Evolutionary conservation across 2,888 invertebrate species (phyloP), one percentile per base, ranked within the genome.

Genomic region (Galerucella pusilla): DNA sequence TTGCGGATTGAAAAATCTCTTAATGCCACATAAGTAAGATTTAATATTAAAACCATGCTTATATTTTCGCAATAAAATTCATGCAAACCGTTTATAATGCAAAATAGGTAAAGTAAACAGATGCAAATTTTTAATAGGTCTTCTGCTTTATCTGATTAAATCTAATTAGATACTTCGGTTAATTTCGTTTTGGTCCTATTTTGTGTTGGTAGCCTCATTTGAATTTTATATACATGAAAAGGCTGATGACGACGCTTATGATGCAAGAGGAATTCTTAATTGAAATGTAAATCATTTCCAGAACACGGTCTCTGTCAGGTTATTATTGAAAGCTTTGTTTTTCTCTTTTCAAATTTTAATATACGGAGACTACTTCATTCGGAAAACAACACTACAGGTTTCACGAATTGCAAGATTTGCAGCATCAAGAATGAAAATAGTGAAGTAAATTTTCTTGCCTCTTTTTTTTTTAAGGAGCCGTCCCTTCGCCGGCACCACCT

Each of bases 91-190:
- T 20, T 57, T 57, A 57, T 57, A 10, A 57, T 57, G 20, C 57
- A 57, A 57, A 57, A 57, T 57, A 45, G 59, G 12, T 12, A 46
- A 70, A 25, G 20, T 64, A 65, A 71, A 65, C 71, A 66, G 57
- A 65, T 66, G 71, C 57, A 59, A 71, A 71, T 71, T 66, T 60
- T 66, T 71, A 71, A 71, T 71, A 66, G 65, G 59, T 66, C 57
- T 45, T 66, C 49, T 65, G 25, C 49, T 16, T 59, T 71, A 71
- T 71, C 57, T 66, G 65, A 66, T 71, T 66, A 65, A 66, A 42
- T 20, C 46, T 71, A 71, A 66, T 71, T 66, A 66, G 66, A 66
- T 71, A 71, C 66, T 65, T 46, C 65, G 45, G 59, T 71, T 71
- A 66, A 71, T 71, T 71, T 71, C 25, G 52, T 66, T 71, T 71